Percentiles rank a stretch among this genome's conserved stretches.
phyloP scores from a whole-genome alignment of 1,140 invertebrate species.

The Hesperophylax magnus region DNA sequence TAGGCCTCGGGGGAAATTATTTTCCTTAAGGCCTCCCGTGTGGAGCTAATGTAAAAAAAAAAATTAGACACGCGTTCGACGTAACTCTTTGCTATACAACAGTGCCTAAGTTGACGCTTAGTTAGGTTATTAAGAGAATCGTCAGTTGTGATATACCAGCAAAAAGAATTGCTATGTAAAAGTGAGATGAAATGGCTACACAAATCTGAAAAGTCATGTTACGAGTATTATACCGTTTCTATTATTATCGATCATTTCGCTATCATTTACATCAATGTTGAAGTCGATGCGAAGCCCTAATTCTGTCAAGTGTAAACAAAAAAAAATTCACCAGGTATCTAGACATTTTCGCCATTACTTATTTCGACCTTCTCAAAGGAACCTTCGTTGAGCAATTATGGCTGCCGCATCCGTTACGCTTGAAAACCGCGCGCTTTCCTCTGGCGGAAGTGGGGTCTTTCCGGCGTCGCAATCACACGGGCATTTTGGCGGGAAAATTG shows the following conservation, averaged over 20 bases:
- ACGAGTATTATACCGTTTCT: no score
- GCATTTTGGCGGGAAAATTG: constrained; percentile 16
- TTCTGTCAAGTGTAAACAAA: no score
- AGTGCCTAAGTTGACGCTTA: not conserved
- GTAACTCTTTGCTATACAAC: not conserved
- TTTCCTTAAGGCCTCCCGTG: no score
- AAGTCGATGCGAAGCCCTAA: no score
- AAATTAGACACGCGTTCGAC: not conserved
- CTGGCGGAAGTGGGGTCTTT: constrained; percentile 8
- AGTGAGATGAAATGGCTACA: not conserved
- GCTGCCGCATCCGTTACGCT: constrained; percentile 14
- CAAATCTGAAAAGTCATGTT: no score
- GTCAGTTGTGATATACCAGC: not conserved
- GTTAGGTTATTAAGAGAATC: not conserved
- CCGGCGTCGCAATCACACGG: constrained; percentile 25
- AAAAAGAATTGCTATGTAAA: not conserved
- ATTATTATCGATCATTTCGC: no score
- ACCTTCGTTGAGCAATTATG: not conserved
- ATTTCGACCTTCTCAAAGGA: not conserved
- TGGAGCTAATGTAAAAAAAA: no score
- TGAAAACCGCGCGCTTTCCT: not conserved
- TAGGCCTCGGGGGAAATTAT: no score
- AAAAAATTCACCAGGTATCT: no score
- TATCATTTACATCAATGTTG: no score
- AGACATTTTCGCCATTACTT: no score